Percentiles rank a stretch among this genome's conserved stretches.
Evolutionary conservation across 2,113 vertebrate species (phyloP).

Genomic region (Cranoglanis bouderius): DNA sequence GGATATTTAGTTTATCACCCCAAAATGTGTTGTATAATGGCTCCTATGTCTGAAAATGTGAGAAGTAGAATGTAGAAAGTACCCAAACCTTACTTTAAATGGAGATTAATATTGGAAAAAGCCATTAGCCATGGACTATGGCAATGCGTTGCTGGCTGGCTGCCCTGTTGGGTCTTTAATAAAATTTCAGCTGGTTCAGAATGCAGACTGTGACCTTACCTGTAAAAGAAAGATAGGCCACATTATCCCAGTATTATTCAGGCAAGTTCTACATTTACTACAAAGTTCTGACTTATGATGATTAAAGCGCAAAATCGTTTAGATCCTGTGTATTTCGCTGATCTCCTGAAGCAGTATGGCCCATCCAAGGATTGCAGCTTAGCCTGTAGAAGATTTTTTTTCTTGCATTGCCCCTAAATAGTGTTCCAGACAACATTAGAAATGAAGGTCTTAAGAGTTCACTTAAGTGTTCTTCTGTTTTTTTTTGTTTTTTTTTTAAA

Average conservation of each 20-base stretch:
- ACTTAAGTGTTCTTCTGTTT: no score
- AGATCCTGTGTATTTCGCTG: not conserved
- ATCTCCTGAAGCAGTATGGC: not conserved
- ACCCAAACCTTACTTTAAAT: not conserved
- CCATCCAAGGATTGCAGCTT: not conserved
- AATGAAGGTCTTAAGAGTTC: not conserved
- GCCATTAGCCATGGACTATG: not conserved
- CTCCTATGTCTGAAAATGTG: not conserved
- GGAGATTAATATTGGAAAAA: not conserved
- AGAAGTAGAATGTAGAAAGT: not conserved
- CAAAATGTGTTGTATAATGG: not conserved
- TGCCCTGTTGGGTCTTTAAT: constrained; percentile 2
- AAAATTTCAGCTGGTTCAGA: not conserved
- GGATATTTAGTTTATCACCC: not conserved
- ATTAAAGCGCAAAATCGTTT: not conserved
- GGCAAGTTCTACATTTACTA: not conserved
- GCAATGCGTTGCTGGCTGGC: not conserved
- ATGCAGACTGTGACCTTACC: not conserved
- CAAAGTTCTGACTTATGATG: not conserved
- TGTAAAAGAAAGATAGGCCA: not conserved
- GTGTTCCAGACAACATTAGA: not conserved
- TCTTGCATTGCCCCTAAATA: not conserved
- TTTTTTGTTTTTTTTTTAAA: no score
- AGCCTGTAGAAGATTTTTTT: not conserved
- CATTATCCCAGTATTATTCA: not conserved